Base-by-base conservation (phyloP, 1,140 invertebrate species). In the Zophobas morio region DNA sequence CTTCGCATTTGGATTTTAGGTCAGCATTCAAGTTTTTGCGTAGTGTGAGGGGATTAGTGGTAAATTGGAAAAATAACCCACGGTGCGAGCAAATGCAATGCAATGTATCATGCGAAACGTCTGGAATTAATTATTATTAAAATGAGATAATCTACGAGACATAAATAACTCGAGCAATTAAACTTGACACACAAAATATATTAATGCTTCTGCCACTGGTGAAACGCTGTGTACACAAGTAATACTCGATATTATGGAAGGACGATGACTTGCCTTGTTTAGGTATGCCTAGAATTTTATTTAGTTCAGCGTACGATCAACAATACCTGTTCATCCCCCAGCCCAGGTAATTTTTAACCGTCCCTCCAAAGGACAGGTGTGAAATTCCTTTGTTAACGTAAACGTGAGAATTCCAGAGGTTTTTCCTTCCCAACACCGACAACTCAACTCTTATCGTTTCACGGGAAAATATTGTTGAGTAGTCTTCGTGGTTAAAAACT, bases 71-170 rank as follows among this genome's bases (percentile, higher is more conserved):
- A 66, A 66, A 66, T 40, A 4, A 2, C 1, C 2, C 6, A 37
- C 39, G 1, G 37, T 60, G 56, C 56, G 35, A 37, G 56, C 56
- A 60, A 60, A 60, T 36, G 56, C 36, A 39, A 53, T 8, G 54
- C 54, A 57, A 66, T 42, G 60, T 39, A 66, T 66, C 40, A 66
- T 42, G 39, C 20, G 20, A 42, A 42, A 66, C 60, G 60, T 66
- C 60, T 66, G 60, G 33, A 66, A 66, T 66, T 66, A 66, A 66
- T 66, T 66, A 66, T 66, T 66, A 66, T 66, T 66, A 66, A 66
- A 66, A 66, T 66, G 60, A 66, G 60, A 42, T 66, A 66, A 66
- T 42, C n/a, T 66, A 20, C 60, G 20, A 66, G 39, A 66, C 60
- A 66, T 66, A 66, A 66, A 66, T 66, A 66, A 46, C 37, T 42